Evolutionary conservation across 2,797 vertebrate species (phyloP).

Genomic region (Enteromius anoplus): DNA sequence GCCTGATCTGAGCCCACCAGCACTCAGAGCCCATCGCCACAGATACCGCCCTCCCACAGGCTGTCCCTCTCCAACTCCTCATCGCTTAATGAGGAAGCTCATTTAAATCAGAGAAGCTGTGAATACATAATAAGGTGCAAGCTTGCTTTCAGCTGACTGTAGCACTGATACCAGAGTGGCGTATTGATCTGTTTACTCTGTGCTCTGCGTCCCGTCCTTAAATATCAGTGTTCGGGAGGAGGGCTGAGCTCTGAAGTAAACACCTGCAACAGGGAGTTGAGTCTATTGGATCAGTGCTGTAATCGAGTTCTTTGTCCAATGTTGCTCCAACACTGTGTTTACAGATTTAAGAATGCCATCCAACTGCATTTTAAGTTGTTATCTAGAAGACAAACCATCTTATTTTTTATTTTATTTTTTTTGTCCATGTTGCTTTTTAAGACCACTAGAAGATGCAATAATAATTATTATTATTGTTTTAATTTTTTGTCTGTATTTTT

Average conservation of each 20-base stretch:
- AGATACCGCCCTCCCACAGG: constrained; percentile 48
- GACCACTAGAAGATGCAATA: background rate
- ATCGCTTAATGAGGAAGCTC: constrained; percentile 77
- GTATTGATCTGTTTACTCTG: constrained; percentile 50
- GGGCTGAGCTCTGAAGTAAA: constrained; percentile 21
- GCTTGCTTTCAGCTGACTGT: constrained; percentile 59
- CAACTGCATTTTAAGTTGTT: background rate
- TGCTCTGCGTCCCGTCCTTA: constrained; percentile 23
- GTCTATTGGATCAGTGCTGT: constrained; percentile 40
- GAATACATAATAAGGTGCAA: constrained; percentile 71
- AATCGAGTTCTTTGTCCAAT: constrained; percentile 20
- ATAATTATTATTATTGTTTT: background rate
- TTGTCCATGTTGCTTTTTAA: background rate
- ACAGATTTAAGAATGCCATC: background rate
- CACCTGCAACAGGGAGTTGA: constrained; percentile 37
- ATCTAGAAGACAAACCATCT: background rate
- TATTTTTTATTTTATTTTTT: background rate
- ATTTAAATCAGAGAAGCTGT: constrained; percentile 76
- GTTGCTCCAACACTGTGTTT: background rate
- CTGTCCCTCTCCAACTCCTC: constrained; percentile 53
- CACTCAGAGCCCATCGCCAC: constrained; percentile 33
- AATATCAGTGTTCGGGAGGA: constrained; percentile 35
- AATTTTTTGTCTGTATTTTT: background rate
- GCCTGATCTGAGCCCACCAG: constrained; percentile 19
- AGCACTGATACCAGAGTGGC: constrained; percentile 43